These are phyloP conservation scores for Darwinula stevensoni DNA, from an alignment of 2,888 invertebrate species.

Conservation along the genomic window DNA sequence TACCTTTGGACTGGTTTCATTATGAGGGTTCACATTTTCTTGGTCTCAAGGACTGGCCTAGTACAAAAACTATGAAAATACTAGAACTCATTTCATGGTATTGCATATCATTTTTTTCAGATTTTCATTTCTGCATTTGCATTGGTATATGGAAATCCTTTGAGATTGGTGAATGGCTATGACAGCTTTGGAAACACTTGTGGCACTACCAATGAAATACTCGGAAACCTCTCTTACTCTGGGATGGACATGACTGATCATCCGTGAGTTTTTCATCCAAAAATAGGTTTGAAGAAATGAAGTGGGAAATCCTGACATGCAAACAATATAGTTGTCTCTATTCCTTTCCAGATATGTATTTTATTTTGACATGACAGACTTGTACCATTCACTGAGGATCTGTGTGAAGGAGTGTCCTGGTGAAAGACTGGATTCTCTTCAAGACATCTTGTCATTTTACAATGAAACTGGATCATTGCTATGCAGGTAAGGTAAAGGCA, in stretches of 20 bases:
- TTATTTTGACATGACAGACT: slow-evolving; percentile 46
- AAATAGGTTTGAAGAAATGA: slow-evolving; percentile 4
- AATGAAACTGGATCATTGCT: no score
- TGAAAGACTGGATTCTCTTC: no score
- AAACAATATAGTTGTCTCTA: no score
- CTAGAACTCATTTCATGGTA: no score
- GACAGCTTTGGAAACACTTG: slow-evolving; percentile 87
- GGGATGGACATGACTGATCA: slow-evolving; percentile 49
- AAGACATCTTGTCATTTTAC: no score
- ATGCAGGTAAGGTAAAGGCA: no score
- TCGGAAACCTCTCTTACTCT: slow-evolving; percentile 38
- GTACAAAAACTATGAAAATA: no score
- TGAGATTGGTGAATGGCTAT: slow-evolving; percentile 59
- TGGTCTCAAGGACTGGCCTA: no score
- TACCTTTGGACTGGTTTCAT: no score
- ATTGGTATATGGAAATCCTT: slow-evolving; percentile 57
- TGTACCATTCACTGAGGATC: slow-evolving; percentile 46
- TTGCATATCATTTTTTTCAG: no score
- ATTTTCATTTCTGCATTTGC: slow-evolving; percentile 32
- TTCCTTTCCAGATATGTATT: slow-evolving; percentile 48
- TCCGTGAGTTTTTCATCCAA: slow-evolving; percentile 18
- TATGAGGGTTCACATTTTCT: no score
- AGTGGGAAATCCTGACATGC: no score
- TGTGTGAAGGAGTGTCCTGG: slow-evolving; percentile 79
- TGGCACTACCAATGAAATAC: slow-evolving; percentile 47